Evolutionary conservation across 2,888 invertebrate species (phyloP).

Genomic region (Hemithea aestivaria): DNA sequence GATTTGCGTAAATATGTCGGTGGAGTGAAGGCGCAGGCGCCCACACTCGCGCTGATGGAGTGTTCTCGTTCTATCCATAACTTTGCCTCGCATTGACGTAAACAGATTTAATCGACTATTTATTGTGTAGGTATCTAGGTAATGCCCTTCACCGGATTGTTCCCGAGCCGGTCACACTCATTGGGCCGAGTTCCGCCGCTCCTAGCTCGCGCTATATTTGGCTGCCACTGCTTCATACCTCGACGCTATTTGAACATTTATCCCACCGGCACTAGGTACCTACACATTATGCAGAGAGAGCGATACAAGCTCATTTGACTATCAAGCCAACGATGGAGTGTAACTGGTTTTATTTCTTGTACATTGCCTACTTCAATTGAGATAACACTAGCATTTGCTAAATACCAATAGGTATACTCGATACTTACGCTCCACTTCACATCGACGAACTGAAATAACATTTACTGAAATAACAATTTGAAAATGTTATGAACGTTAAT

Average conservation of each 20-base stretch:
- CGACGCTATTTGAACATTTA: too few relatives aligned
- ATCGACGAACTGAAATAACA: too few relatives aligned
- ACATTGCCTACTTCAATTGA: conserved; percentile 14
- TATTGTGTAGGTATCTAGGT: conserved; percentile 44
- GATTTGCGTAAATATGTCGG: conserved; percentile 57
- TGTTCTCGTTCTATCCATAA: conserved; percentile 35
- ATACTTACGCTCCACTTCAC: too few relatives aligned
- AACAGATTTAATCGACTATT: conserved; percentile 50
- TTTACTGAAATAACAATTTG: too few relatives aligned
- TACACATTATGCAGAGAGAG: conserved; percentile 14
- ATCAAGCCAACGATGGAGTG: conserved; percentile 8
- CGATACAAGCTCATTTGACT: conserved; percentile 22
- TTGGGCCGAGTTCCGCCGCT: too few relatives aligned
- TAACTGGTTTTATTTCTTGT: conserved; percentile 19
- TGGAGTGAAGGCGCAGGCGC: conserved; percentile 24
- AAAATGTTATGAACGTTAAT: too few relatives aligned
- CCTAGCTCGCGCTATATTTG: too few relatives aligned
- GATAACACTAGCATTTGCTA: too few relatives aligned
- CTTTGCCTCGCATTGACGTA: conserved; percentile 39
- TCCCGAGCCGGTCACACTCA: conserved; percentile 5
- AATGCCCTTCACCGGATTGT: conserved; percentile 38
- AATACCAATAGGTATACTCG: too few relatives aligned
- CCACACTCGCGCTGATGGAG: conserved; percentile 31
- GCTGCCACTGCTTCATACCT: too few relatives aligned
- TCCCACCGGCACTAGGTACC: too few relatives aligned